Evolutionary conservation across 37 sponge, comb jelly and placozoan genomes (phyloP).

Genomic region (Halisarca cf. caerulea): DNA sequence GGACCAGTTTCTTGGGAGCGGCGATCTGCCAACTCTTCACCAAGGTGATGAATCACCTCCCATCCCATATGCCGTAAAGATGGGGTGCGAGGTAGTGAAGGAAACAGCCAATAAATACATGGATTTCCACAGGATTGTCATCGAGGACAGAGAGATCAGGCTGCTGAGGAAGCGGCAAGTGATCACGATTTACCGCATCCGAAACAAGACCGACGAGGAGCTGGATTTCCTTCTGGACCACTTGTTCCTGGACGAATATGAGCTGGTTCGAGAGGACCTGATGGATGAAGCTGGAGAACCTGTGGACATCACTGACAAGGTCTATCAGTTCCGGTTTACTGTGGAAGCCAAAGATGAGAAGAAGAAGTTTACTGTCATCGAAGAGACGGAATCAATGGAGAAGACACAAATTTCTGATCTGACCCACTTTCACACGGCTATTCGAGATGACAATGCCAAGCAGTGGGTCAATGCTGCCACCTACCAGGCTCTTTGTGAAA

Average conservation of each 20-base stretch:
- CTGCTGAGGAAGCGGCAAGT: conserved; percentile 32
- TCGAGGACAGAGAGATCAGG: not conserved
- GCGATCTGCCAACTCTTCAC: conserved; percentile 69
- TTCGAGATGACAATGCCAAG: conserved; percentile 30
- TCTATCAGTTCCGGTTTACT: conserved; percentile 87
- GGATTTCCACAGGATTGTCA: not conserved
- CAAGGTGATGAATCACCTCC: conserved; percentile 88
- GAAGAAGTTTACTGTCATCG: conserved; percentile 67
- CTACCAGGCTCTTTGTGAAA: conserved; percentile 16
- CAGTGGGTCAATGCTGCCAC: conserved; percentile 28
- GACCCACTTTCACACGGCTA: not conserved
- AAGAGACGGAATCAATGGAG: conserved; percentile 47
- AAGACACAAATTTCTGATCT: conserved; percentile 27
- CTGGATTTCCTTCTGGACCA: conserved; percentile 92
- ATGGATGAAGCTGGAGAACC: conserved; percentile 81
- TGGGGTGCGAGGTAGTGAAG: conserved; percentile 76
- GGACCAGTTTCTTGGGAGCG: conserved; percentile 66
- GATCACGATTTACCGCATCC: conserved; percentile 66
- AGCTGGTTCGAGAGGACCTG: conserved; percentile 65
- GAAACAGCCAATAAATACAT: conserved; percentile 46
- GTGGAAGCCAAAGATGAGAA: conserved; percentile 74
- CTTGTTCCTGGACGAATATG: conserved; percentile 82
- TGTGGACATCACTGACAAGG: conserved; percentile 90
- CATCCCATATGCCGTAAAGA: conserved; percentile 86
- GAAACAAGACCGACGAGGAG: conserved; percentile 64